phyloP scores from a whole-genome alignment of 2,113 vertebrate genomes.

The Odobenus rosmarus region DNA sequence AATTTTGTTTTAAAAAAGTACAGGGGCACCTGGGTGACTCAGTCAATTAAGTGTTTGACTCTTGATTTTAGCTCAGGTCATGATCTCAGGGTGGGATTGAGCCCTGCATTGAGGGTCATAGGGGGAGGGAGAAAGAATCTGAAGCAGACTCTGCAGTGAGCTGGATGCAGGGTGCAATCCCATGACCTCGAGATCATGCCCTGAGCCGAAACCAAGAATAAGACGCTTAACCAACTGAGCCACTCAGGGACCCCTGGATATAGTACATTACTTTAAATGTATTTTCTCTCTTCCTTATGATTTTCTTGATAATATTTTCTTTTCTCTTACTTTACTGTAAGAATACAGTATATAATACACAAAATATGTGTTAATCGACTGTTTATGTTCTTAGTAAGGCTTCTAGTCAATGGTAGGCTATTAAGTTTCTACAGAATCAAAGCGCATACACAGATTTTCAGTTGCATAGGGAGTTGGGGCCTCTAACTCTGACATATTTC shows the following conservation, averaged over 20 bases:
- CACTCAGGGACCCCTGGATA: background rate
- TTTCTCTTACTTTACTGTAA: background rate
- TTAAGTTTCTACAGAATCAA: background rate
- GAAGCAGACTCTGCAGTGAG: background rate
- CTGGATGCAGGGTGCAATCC: background rate
- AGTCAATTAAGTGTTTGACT: background rate
- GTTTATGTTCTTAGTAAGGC: background rate
- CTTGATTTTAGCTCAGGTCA: background rate
- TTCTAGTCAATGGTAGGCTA: background rate
- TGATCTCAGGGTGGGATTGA: background rate
- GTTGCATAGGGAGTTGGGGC: background rate
- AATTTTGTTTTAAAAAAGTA: background rate
- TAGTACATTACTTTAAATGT: background rate
- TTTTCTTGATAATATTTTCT: background rate
- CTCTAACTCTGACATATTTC: background rate
- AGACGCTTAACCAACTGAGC: background rate
- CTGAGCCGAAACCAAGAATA: background rate
- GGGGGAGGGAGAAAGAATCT: background rate
- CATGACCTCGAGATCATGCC: background rate
- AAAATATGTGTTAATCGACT: background rate
- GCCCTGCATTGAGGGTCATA: background rate
- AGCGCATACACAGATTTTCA: background rate
- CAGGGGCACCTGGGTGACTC: background rate
- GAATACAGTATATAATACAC: background rate
- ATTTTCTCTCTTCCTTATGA: background rate